These are phyloP conservation scores for Pandemis corylana DNA, from an alignment of 2,888 invertebrate species.

Conservation along the genomic window DNA sequence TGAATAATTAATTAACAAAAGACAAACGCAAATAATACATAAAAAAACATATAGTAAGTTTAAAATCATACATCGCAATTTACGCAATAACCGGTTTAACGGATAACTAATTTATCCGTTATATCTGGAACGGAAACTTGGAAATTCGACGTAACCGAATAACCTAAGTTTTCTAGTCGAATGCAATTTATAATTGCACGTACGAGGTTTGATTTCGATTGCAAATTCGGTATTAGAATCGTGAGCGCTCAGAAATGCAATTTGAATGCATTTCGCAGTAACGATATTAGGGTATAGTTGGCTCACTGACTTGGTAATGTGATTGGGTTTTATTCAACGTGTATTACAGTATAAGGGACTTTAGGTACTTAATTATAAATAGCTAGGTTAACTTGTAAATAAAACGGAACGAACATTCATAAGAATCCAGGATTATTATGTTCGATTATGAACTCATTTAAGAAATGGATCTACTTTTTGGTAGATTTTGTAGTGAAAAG, in stretches of 20 bases:
- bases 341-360: background rate
- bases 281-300: slow-evolving; percentile 26
- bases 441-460: too few relatives aligned
- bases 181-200: slow-evolving; percentile 42
- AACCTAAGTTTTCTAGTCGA: slow-evolving; percentile 29
- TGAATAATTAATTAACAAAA: too few relatives aligned
- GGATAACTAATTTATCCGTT: background rate
- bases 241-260: slow-evolving; percentile 39
- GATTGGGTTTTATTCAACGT: slow-evolving; percentile 19
- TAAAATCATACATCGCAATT: too few relatives aligned
- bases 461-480: too few relatives aligned
- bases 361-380: background rate
- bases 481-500: too few relatives aligned
- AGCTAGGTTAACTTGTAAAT: too few relatives aligned
- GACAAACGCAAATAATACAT: too few relatives aligned
- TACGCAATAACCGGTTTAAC: too few relatives aligned
- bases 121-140: background rate
- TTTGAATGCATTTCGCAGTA: slow-evolving; percentile 39
- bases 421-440: too few relatives aligned
- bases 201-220: slow-evolving; percentile 39
- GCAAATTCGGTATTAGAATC: slow-evolving; percentile 41
- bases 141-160: background rate
- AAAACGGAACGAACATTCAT: too few relatives aligned
- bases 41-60: too few relatives aligned
- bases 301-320: slow-evolving; percentile 39